These are phyloP conservation scores for Phenganax marumi DNA, from an alignment of 92 coral and sea anemone genomes.

Conservation along the genomic window DNA sequence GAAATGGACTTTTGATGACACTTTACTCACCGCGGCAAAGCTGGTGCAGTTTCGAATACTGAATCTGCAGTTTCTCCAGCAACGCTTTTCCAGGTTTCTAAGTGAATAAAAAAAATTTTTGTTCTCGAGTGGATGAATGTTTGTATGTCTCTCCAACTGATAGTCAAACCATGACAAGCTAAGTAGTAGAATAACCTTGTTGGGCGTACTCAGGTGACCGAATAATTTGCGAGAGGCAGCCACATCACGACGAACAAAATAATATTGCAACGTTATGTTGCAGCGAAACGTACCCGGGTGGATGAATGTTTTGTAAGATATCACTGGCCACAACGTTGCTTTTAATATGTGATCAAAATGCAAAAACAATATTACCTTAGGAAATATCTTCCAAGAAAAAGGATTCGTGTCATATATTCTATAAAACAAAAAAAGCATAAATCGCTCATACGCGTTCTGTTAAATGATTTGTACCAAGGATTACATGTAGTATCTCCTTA, in stretches of 20 bases:
- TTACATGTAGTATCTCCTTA: slow-evolving; percentile 46
- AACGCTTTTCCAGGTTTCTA: slow-evolving; percentile 93
- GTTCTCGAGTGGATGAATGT: no score
- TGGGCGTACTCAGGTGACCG: neutral
- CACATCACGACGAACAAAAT: neutral
- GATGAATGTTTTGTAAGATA: no score
- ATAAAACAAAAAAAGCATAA: neutral
- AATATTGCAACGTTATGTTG: neutral
- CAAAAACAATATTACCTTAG: slow-evolving; percentile 65
- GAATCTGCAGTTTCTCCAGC: slow-evolving; percentile 68
- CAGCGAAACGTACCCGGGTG: no score
- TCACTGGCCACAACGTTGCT: neutral
- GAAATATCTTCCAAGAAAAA: slow-evolving; percentile 78
- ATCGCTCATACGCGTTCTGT: neutral
- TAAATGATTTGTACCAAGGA: neutral
- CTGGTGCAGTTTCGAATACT: slow-evolving; percentile 71
- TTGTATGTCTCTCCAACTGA: no score
- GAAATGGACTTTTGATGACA: neutral
- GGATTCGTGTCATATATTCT: slow-evolving; percentile 82
- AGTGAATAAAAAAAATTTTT: neutral
- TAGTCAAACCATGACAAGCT: neutral
- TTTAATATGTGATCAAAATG: neutral
- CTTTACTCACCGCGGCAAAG: slow-evolving; percentile 49
- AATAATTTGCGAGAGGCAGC: neutral
- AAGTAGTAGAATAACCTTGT: neutral